Evolutionary conservation across 2,113 vertebrate species (phyloP), one percentile per base, ranked within the genome.

Genomic region (Trematocara nigrifrons): DNA sequence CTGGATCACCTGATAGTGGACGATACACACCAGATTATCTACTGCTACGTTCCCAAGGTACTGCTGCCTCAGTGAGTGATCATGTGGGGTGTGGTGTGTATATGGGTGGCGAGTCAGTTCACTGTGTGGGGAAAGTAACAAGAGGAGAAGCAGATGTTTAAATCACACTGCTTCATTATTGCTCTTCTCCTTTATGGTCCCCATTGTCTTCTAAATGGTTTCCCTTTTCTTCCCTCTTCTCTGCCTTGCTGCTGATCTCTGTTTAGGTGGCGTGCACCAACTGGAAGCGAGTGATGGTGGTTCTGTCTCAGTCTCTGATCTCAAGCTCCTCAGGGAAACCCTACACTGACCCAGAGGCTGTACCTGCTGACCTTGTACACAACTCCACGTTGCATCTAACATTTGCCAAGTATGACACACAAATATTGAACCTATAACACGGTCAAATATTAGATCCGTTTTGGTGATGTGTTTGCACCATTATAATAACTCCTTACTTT

Each of bases 1-100:
- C 80, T 96, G 82, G 89, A 95, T 61, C 93, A 96, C 82, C 83
- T 99, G 86, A 98, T 98, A 51, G 98, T 99, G n/a, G 98, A 99
- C 49, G 97, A 99, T 20, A 97, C 95, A 6, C 97, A 99, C 5
- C 97, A 97, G 16, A 96, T 99, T 53, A 94, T 99, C 42, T 99
- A 99, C 95, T 99, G 98, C 56, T 98, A 98, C 18, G 98, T 99
- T 15, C 98, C 98, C 26, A 99, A 99, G 93, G 98, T 97, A 93
- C 57, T 15, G 71, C 40, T 45, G 78, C 16, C 22, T 8, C 18
- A 10, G 33, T 82, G 31, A 9, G 38, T 64, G 54, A 59, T 18
- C 7, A 29, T 79, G 57, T 22, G 22, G 10, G 26, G 4, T 26
- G 54, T 47, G 13, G 29, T 0, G 35, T 76, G 71, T 29, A 31